Percentiles rank a stretch among this genome's conserved stretches.
Evolutionary conservation across 2,888 invertebrate species (phyloP).

Genomic region (Diadegma fenestrale): DNA sequence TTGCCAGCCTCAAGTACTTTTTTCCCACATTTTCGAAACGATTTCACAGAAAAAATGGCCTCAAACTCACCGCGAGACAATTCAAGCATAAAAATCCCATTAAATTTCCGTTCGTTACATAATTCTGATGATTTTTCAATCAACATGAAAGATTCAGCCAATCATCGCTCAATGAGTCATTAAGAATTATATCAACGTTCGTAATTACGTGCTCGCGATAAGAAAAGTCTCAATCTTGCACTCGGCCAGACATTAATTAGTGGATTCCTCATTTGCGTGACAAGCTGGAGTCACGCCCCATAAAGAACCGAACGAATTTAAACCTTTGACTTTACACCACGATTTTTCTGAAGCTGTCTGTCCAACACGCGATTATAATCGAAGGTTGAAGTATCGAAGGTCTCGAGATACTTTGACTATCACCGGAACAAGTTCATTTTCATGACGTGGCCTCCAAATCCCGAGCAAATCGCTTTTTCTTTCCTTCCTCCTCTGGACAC

Average conservation of each 20-base stretch:
- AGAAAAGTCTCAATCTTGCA: slow-evolving; percentile 9
- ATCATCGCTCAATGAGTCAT: neutral
- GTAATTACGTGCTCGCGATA: slow-evolving; percentile 8
- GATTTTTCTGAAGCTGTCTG: neutral
- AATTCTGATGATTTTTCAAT: neutral
- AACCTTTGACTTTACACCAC: neutral
- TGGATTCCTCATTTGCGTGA: slow-evolving; percentile 9
- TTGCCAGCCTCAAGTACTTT: neutral
- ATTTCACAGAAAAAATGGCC: too few species aligned
- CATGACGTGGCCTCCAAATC: neutral
- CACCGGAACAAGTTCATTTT: neutral
- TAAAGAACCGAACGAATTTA: neutral
- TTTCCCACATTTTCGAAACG: neutral
- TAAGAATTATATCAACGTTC: neutral
- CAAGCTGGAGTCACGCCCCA: neutral
- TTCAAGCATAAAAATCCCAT: neutral
- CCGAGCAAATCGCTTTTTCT: neutral
- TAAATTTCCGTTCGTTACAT: neutral
- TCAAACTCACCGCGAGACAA: too few species aligned
- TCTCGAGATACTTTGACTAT: slow-evolving; percentile 2
- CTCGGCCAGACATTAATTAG: slow-evolving; percentile 10
- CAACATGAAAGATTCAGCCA: neutral
- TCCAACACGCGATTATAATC: slow-evolving; percentile 18
- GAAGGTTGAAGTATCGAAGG: slow-evolving; percentile 42
- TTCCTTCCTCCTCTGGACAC: neutral